Percentiles rank a stretch among this genome's conserved stretches.
These are phyloP conservation scores for Koerneria pararmatus DNA, from an alignment of 2,888 invertebrate species.

Conservation along the genomic window DNA sequence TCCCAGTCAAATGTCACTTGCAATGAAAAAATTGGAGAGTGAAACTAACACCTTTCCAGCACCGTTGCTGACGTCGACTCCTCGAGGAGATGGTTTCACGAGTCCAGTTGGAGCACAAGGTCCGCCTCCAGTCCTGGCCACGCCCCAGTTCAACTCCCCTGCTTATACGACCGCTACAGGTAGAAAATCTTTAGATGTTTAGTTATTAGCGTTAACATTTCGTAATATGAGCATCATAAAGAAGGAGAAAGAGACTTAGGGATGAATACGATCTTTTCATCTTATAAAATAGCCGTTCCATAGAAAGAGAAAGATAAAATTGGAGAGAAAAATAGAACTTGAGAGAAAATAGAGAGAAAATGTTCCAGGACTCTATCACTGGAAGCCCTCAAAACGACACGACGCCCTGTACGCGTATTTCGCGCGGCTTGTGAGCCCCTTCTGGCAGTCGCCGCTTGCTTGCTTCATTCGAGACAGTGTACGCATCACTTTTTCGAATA, in stretches of 20 bases:
- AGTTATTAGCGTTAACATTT: too few relatives aligned
- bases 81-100: conserved; percentile 23
- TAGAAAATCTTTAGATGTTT: too few relatives aligned
- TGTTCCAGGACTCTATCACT: conserved; percentile 35
- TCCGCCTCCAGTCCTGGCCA: too few relatives aligned
- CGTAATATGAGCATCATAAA: too few relatives aligned
- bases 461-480: too few relatives aligned
- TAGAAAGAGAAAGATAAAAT: neutral
- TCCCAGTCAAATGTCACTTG: too few relatives aligned
- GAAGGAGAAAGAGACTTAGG: too few relatives aligned
- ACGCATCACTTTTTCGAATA: too few relatives aligned
- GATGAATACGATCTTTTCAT: neutral
- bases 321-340: too few relatives aligned
- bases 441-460: conserved; percentile 70
- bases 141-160: too few relatives aligned
- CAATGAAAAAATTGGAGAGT: neutral
- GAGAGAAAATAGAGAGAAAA: too few relatives aligned
- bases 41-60: conserved; percentile 28
- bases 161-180: too few relatives aligned
- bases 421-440: conserved; percentile 76
- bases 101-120: neutral
- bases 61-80: conserved; percentile 40
- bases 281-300: neutral
- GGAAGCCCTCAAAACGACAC: conserved; percentile 75
- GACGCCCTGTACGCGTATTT: conserved; percentile 88